phyloP scores from a whole-genome alignment of 1,140 invertebrate genomes.

The Planococcus citri region DNA sequence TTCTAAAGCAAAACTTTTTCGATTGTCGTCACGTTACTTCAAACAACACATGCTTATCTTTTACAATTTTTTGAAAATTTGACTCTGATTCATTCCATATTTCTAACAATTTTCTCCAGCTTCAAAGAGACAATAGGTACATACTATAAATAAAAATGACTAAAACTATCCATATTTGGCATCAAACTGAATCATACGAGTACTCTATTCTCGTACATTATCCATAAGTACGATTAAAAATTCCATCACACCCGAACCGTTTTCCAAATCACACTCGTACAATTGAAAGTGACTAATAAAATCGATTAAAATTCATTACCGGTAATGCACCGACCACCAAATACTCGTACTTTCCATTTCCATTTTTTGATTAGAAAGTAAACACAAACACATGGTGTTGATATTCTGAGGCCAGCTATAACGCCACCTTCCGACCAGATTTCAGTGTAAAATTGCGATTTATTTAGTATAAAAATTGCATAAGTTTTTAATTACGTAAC shows the following conservation, averaged over 20 bases:
- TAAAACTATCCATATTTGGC: background rate
- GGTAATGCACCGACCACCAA: background rate
- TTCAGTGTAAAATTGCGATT: background rate
- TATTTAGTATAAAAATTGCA: background rate
- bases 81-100: too few relatives aligned
- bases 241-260: background rate
- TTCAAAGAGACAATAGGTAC: too few relatives aligned
- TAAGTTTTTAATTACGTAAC: background rate
- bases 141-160: too few relatives aligned
- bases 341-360: slow-evolving; percentile 7
- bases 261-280: background rate
- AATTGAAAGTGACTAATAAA: background rate
- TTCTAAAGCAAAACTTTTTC: too few relatives aligned
- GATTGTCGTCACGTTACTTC: too few relatives aligned
- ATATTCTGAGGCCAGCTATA: background rate
- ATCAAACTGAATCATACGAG: background rate
- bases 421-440: background rate
- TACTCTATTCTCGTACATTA: too few relatives aligned
- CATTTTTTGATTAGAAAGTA: background rate
- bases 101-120: too few relatives aligned
- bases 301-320: background rate
- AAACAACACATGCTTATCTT: too few relatives aligned
- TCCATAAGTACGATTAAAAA: background rate
- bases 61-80: too few relatives aligned
- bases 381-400: background rate